phyloP scores from a whole-genome alignment of 2,888 invertebrate species.

The Siphonodentalium dalli region DNA sequence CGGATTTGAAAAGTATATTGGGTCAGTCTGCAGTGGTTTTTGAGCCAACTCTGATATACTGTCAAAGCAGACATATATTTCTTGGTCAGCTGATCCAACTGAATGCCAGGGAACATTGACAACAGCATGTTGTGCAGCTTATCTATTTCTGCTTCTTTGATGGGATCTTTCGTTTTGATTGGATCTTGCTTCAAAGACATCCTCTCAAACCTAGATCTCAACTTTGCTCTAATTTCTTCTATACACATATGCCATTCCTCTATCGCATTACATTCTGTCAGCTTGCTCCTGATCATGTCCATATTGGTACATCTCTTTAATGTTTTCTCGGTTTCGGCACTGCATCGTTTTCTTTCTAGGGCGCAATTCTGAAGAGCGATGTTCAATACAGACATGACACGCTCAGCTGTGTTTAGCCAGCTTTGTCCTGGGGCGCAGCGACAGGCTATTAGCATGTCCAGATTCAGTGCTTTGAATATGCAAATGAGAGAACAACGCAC shows the following conservation, averaged over 20 bases:
- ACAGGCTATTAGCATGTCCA: slow-evolving; percentile 24
- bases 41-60: no score
- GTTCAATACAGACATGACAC: slow-evolving; percentile 27
- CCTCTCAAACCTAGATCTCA: slow-evolving; percentile 8
- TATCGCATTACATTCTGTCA: not conserved
- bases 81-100: no score
- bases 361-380: slow-evolving; percentile 27
- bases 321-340: not conserved
- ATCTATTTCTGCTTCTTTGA: slow-evolving; percentile 11
- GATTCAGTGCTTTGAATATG: slow-evolving; percentile 22
- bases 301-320: slow-evolving; percentile 10
- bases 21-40: no score
- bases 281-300: slow-evolving; percentile 2
- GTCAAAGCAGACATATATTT: no score
- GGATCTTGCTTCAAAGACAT: slow-evolving; percentile 15
- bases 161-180: not conserved
- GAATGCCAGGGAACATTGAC: no score
- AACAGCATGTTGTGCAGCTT: no score
- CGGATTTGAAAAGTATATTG: no score
- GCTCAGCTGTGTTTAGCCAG: slow-evolving; percentile 27
- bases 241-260: slow-evolving; percentile 7
- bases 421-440: slow-evolving; percentile 31
- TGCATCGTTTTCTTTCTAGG: not conserved
- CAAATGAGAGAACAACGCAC: slow-evolving; percentile 26
- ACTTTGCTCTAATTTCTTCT: slow-evolving; percentile 1